Conservation (phyloP, 1,140 invertebrate species). For the Telenomus remus region DNA sequence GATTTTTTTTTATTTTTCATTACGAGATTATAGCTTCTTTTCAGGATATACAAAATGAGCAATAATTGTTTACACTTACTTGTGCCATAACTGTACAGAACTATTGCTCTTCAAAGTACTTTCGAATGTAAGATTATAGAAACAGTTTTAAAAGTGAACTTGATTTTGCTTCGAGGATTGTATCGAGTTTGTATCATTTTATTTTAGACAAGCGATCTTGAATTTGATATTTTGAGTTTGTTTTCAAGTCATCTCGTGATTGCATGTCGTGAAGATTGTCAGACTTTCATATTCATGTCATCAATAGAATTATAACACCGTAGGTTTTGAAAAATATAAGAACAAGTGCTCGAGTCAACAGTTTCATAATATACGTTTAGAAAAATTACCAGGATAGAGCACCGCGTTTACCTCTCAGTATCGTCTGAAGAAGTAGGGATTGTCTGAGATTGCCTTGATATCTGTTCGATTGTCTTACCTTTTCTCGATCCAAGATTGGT, state of each 20-base stretch:
- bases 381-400: conserved; percentile 29
- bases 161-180: no score
- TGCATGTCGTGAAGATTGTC: conserved; percentile 31
- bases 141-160: no score
- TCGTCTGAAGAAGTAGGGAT: conserved; percentile 48
- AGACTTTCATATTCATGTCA: conserved; percentile 14
- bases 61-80: no score
- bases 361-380: conserved; percentile 18
- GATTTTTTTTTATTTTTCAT: not conserved
- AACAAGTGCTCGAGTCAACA: conserved; percentile 6
- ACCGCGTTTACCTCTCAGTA: conserved; percentile 14
- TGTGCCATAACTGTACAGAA: conserved; percentile 11
- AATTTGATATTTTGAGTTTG: not conserved
- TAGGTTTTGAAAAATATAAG: conserved; percentile 11
- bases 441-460: conserved; percentile 56
- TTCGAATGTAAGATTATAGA: conserved; percentile 19
- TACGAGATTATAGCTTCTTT: not conserved
- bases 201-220: not conserved
- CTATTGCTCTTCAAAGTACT: conserved; percentile 14
- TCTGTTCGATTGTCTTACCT: conserved; percentile 45
- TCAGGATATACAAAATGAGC: not conserved
- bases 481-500: conserved; percentile 44
- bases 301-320: conserved; percentile 18
- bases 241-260: conserved; percentile 3
- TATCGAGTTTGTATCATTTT: no score